phyloP scores from a whole-genome alignment of 92 coral and sea anemone species.

The Phymanthus crucifer region DNA sequence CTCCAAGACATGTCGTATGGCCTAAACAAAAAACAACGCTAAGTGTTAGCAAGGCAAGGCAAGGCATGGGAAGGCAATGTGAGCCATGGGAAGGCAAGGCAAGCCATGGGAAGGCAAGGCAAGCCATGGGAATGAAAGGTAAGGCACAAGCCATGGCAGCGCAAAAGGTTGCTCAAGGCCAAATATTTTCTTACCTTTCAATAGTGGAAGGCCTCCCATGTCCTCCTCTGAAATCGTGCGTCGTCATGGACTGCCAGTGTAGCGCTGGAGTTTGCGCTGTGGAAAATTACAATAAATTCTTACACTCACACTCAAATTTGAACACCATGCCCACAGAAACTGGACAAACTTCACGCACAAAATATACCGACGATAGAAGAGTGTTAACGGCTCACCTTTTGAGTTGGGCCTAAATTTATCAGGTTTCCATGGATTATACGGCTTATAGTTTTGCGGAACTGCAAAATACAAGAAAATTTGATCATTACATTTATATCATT shows the following conservation, averaged over 20 bases:
- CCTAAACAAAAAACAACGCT: conserved; percentile 31
- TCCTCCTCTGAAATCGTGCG: conserved; percentile 88
- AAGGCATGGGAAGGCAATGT: no score
- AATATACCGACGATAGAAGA: background rate
- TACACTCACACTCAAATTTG: no score
- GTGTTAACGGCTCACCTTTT: conserved; percentile 42
- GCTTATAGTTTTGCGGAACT: conserved; percentile 72
- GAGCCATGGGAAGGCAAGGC: no score
- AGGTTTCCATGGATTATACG: conserved; percentile 64
- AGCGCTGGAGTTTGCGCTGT: conserved; percentile 82
- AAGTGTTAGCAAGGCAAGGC: no score
- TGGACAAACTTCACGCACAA: no score
- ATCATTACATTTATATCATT: background rate
- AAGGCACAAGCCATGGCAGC: no score
- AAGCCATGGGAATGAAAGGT: background rate
- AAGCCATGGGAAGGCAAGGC: background rate
- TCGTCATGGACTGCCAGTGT: conserved; percentile 83
- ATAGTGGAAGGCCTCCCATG: conserved; percentile 85
- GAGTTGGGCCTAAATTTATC: conserved; percentile 81
- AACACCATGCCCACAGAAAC: no score
- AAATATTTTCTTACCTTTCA: conserved; percentile 59
- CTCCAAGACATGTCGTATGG: conserved; percentile 94
- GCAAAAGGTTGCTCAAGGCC: no score
- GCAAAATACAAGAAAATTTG: background rate
- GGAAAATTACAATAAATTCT: background rate